Evolutionary conservation across 2,113 vertebrate species (phyloP).

Genomic region (Zapornia atra): DNA sequence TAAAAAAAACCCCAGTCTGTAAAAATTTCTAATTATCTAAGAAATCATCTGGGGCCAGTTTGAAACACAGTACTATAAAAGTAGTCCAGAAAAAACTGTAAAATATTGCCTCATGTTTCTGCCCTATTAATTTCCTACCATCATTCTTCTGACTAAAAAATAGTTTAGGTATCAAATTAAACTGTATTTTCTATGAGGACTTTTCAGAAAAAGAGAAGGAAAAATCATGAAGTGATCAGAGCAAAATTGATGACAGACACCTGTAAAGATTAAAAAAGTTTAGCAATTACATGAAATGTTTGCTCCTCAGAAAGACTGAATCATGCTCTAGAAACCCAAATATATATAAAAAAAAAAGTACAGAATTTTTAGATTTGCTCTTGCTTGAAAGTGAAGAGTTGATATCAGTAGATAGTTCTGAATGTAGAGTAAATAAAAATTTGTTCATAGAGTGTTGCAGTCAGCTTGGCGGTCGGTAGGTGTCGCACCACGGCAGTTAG

Average conservation of each 20-base stretch:
- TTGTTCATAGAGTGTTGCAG: no score
- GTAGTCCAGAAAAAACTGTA: neutral
- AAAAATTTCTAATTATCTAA: neutral
- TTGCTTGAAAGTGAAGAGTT: neutral
- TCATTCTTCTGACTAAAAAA: neutral
- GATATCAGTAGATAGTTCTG: neutral
- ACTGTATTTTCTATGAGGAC: neutral
- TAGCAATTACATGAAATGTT: neutral
- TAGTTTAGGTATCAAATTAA: neutral
- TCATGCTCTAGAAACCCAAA: neutral
- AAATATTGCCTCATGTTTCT: neutral
- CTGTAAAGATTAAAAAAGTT: neutral
- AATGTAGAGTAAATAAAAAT: neutral
- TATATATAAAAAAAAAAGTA: neutral
- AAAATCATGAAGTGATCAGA: rapidly evolving
- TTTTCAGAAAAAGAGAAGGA: neutral
- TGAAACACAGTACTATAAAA: neutral
- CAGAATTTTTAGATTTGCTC: neutral
- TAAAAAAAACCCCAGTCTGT: neutral
- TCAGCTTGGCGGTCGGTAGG: no score
- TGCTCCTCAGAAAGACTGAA: neutral
- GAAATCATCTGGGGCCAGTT: neutral
- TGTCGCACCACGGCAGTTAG: no score
- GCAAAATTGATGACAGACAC: neutral
- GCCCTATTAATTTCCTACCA: neutral